These are phyloP conservation scores for Lasioglossum leucozonium DNA, from an alignment of 2,888 invertebrate genomes.

Conservation along the genomic window DNA sequence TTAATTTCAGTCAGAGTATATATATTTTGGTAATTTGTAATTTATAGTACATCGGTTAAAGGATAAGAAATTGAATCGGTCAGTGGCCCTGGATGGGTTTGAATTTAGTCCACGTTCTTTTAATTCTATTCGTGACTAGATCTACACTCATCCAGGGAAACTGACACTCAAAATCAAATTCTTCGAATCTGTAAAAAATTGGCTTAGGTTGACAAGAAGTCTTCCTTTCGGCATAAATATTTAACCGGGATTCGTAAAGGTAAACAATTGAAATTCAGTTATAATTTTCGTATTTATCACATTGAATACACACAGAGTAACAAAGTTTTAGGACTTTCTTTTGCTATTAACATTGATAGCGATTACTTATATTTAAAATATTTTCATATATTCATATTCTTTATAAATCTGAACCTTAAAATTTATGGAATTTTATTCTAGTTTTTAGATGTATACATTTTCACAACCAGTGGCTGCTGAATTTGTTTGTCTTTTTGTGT, in stretches of 20 bases:
- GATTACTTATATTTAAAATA: not conserved
- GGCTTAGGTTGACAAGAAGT: not conserved
- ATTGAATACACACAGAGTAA: not conserved
- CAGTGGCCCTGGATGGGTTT: conserved; percentile 88
- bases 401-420: not conserved
- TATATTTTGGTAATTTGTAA: not conserved
- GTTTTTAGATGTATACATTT: conserved; percentile 31
- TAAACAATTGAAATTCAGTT: conserved; percentile 7
- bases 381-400: not conserved
- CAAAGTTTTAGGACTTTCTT: not conserved
- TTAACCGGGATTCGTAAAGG: not conserved
- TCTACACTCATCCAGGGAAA: conserved; percentile 92
- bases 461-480: conserved; percentile 72
- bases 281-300: not conserved
- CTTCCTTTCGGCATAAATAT: not conserved
- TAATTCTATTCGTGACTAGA: conserved; percentile 89
- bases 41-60: conserved; percentile 12
- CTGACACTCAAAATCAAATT: conserved; percentile 80
- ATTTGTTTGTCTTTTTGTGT: conserved; percentile 81
- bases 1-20: conserved; percentile 9
- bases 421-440: conserved; percentile 10
- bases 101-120: conserved; percentile 90
- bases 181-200: not conserved
- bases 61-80: conserved; percentile 41
- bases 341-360: not conserved